These are phyloP conservation scores for Idaea dimidiata DNA, from an alignment of 2,888 invertebrate genomes.

Conservation along the genomic window DNA sequence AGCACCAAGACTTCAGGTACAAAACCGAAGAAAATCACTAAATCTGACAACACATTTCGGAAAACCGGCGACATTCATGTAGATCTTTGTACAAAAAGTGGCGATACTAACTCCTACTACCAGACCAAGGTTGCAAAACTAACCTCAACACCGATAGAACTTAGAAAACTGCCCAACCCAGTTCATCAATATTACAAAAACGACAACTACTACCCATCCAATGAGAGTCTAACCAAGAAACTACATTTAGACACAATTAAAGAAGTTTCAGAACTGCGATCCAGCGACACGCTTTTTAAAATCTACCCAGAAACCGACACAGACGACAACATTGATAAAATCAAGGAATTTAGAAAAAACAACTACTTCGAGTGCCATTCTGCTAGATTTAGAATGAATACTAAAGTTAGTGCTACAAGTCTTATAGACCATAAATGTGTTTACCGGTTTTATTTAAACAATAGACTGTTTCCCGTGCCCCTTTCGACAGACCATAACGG, in stretches of 20 bases:
- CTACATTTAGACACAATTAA: slow-evolving; percentile 54
- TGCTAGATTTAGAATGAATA: slow-evolving; percentile 55
- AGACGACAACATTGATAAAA: slow-evolving; percentile 38
- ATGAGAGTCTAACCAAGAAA: slow-evolving; percentile 49
- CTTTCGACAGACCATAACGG: slow-evolving; percentile 66
- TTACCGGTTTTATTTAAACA: slow-evolving; percentile 79
- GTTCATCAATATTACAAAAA: slow-evolving; percentile 64
- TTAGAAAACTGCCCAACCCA: slow-evolving; percentile 19
- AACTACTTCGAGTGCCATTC: slow-evolving; percentile 84
- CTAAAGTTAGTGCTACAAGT: slow-evolving; percentile 40
- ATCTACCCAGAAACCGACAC: slow-evolving; percentile 42
- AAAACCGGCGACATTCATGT: slow-evolving; percentile 24
- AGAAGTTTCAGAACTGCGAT: slow-evolving; percentile 48
- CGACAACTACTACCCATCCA: slow-evolving; percentile 51
- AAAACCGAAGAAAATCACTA: slow-evolving; percentile 51
- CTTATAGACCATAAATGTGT: slow-evolving; percentile 70
- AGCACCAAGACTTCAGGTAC: slow-evolving; percentile 5
- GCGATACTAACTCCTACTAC: slow-evolving; percentile 36
- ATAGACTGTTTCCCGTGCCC: slow-evolving; percentile 79
- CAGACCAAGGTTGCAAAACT: slow-evolving; percentile 4
- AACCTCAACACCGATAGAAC: slow-evolving; percentile 13
- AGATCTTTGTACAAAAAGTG: slow-evolving; percentile 50
- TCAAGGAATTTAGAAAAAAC: slow-evolving; percentile 76
- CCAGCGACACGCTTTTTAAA: slow-evolving; percentile 36
- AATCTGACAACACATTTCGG: slow-evolving; percentile 49